phyloP scores from a whole-genome alignment of 2,113 vertebrate species.

The Sinocyclocheilus grahami region DNA sequence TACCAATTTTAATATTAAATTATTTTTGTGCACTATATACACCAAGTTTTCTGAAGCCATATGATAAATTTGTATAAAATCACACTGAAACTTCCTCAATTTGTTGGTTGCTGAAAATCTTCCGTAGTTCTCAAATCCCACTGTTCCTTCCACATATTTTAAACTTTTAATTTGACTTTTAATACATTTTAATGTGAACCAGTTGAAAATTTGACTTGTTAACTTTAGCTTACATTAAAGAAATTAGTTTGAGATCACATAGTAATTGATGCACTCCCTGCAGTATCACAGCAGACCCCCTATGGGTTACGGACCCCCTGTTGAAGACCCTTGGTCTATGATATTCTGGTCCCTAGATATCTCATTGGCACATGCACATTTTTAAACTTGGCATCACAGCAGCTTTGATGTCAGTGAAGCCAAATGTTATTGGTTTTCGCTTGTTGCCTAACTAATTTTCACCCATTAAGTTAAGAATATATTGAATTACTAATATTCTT shows the following conservation, averaged over 20 bases:
- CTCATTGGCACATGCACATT: background rate
- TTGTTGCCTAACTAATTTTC: background rate
- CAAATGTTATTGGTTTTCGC: background rate
- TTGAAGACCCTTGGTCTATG: slow-evolving; percentile 12
- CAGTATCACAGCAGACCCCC: slow-evolving; percentile 20
- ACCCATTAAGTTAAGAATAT: background rate
- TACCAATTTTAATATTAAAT: background rate
- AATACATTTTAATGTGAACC: background rate
- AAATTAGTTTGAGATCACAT: background rate
- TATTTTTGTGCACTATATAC: background rate
- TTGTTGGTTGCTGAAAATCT: background rate
- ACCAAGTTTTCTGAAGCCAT: background rate
- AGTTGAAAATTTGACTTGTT: background rate
- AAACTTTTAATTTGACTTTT: background rate
- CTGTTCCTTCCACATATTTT: background rate
- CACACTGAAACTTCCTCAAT: background rate
- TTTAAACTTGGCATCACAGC: background rate
- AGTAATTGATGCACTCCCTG: slow-evolving; percentile 19
- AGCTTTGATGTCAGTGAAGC: slow-evolving; percentile 20
- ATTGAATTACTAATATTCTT: background rate
- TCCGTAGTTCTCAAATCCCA: background rate
- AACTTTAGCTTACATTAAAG: background rate
- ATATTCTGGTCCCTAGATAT: background rate
- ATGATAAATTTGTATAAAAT: background rate
- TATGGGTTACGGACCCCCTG: background rate